Base-by-base conservation (phyloP, 2,888 invertebrate species). In the Drymonia ruficornis region DNA sequence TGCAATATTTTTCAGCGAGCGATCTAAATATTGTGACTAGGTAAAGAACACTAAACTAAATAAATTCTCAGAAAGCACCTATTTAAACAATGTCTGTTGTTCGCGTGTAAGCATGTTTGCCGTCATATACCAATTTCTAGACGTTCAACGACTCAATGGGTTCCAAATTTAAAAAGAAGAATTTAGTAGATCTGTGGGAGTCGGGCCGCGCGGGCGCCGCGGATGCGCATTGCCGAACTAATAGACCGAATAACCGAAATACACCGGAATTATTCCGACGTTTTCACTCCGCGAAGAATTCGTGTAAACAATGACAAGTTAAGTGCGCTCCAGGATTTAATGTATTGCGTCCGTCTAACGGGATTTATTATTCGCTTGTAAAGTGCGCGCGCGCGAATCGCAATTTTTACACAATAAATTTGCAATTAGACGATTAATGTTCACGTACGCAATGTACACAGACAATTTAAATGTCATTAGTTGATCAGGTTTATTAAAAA, bases 301-400 rank as follows among this genome's bases (percentile, higher is more conserved):
- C 48, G 58, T 66, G 63, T 73, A 70, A 74, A 74, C 70, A 78
- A 65, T 68, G 59, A 65, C 56, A 62, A 53, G 56, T 63, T 56
- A 65, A 74, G 65, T 68, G 67, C 55, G 56, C 44, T 65, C 48
- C 56, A 40, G 48, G 52, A 66, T 62, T 67, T 65, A 73, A 66
- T 60, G 51, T 50, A 34, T 61, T 58, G 63, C 65, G 58, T 68
- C 52, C 51, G 53, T 67, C 54, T 56, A 49, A 55, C 36, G 13
- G 16, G 36, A 51, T 70, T 59, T 52, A 53, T 58, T 49, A 52
- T 55, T 43, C 23, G 52, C 34, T 52, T 52, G 42, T 45, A 44
- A 45, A 46, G 49, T 45, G 51, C 49, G 44, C 12, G 29, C 23
- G 38, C 52, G 48, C 45, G 49, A 49, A 29, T 15, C 40, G 31